A percentile compares a stretch with the other conserved stretches of the same genome.
These are phyloP conservation scores for Lepidotrigona ventralis DNA, from an alignment of 1,140 invertebrate species.

Conservation along the genomic window DNA sequence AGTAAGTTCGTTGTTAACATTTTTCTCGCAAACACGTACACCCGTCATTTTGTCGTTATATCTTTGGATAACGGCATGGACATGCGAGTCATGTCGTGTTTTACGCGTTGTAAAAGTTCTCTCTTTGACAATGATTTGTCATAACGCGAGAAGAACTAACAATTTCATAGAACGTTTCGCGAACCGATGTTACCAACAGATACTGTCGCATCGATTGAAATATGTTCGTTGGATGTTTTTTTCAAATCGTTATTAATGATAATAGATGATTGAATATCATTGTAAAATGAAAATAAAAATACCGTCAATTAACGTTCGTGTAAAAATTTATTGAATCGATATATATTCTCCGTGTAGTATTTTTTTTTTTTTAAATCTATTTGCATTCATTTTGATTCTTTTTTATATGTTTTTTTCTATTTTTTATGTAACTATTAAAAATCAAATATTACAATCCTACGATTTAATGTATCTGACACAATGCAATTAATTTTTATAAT, in stretches of 20 bases:
- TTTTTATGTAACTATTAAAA: conserved; percentile 9
- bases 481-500: conserved; percentile 3
- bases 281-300: background rate
- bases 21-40: conserved; percentile 53
- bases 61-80: conserved; percentile 49
- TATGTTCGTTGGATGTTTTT: conserved; percentile 51
- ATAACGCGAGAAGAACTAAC: background rate
- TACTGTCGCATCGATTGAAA: conserved; percentile 50
- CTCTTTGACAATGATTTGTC: conserved; percentile 1
- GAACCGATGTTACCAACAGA: conserved; percentile 36
- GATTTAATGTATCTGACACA: background rate
- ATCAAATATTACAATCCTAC: background rate
- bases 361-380: conserved; percentile 28
- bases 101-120: background rate
- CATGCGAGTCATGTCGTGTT: conserved; percentile 21
- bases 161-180: conserved; percentile 14
- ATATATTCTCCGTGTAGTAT: background rate
- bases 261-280: background rate
- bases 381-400: conserved; percentile 22
- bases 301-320: background rate
- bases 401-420: conserved; percentile 11
- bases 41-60: conserved; percentile 68
- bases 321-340: background rate
- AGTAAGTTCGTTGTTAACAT: conserved; percentile 82
- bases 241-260: conserved; percentile 35